These are phyloP conservation scores for Tuberolachnus salignus DNA, from an alignment of 2,888 invertebrate genomes.

Conservation along the genomic window DNA sequence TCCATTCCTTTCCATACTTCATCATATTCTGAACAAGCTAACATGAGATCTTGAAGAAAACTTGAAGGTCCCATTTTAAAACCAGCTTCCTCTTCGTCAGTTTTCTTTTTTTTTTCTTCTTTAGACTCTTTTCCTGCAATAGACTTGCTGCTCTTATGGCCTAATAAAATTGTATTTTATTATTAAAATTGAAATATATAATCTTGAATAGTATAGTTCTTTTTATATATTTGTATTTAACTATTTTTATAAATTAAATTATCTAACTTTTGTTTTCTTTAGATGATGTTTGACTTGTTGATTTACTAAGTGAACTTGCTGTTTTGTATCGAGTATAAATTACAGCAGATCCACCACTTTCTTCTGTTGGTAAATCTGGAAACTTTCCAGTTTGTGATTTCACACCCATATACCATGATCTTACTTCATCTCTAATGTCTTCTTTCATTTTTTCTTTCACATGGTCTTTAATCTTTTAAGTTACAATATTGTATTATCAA, in stretches of 20 bases:
- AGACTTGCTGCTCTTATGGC: constrained; percentile 72
- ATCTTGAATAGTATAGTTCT: too few species aligned
- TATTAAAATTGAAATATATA: background rate
- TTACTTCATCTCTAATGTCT: constrained; percentile 83
- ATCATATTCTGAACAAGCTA: constrained; percentile 78
- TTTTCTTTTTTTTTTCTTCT: constrained; percentile 68
- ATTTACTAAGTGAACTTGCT: constrained; percentile 78
- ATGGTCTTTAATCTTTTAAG: constrained; percentile 65
- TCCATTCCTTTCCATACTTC: constrained; percentile 84
- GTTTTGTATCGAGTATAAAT: constrained; percentile 83
- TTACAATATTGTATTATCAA: background rate
- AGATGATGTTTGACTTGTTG: constrained; percentile 73
- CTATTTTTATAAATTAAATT: constrained; percentile 2
- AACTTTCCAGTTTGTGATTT: constrained; percentile 82
- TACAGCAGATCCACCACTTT: constrained; percentile 85
- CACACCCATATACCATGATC: constrained; percentile 85
- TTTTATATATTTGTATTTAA: background rate
- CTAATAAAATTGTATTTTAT: constrained; percentile 48
- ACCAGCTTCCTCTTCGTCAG: constrained; percentile 71
- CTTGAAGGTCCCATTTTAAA: constrained; percentile 75
- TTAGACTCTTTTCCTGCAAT: constrained; percentile 71
- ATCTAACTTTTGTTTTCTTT: constrained; percentile 59
- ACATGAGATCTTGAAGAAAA: constrained; percentile 75
- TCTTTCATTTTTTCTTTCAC: constrained; percentile 77
- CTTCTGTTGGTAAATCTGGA: constrained; percentile 90